Evolutionary conservation across 2,113 vertebrate genomes (phyloP), one percentile per base, ranked within the genome.

Genomic region (Lontra canadensis): DNA sequence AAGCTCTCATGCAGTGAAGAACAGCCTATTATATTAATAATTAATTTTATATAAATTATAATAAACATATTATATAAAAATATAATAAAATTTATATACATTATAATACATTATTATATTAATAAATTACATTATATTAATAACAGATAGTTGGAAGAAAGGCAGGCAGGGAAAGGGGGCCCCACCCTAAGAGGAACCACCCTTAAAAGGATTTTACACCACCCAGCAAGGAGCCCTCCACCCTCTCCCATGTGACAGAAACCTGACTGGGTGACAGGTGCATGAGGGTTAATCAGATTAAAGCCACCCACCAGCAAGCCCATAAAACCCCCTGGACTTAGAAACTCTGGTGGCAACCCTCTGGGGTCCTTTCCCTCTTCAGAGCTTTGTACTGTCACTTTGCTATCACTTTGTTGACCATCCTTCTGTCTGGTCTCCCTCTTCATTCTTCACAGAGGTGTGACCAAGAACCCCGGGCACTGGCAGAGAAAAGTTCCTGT

Each of bases 401-500:
- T 65, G 29, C 63, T 31, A 18, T n/a, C 15, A 69, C 65, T 69
- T 69, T n/a, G 65, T 31, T n/a, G 15, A 17, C 65, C 34, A 69
- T 17, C 31, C 31, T 34, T 69, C 34, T 69, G 65, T 17, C 34
- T n/a, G 65, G 17, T 18, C 65, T n/a, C 7, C 31, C 65, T n/a
- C 65, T 69, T 9, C 34, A n/a, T 69, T 69, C 34, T 69, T 69
- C 34, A 3, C 34, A n/a, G 65, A 34, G 3, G 34, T 17, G 31
- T n/a, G 34, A n/a, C 17, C 65, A n/a, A n/a, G 34, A 69, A 69
- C 34, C 7, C 2, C 1, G 17, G 34, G 7, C 15, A n/a, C 65
- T 7, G 0, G 31, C 3, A 3, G 65, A 69, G 17, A 20, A n/a
- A 18, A n/a, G n/a, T 18, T 9, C 34, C 65, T 69, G 0, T n/a